A percentile compares a stretch with the other conserved stretches of the same genome.
Conservation (phyloP, 2,797 vertebrate species). For the Sardinella longiceps region DNA sequence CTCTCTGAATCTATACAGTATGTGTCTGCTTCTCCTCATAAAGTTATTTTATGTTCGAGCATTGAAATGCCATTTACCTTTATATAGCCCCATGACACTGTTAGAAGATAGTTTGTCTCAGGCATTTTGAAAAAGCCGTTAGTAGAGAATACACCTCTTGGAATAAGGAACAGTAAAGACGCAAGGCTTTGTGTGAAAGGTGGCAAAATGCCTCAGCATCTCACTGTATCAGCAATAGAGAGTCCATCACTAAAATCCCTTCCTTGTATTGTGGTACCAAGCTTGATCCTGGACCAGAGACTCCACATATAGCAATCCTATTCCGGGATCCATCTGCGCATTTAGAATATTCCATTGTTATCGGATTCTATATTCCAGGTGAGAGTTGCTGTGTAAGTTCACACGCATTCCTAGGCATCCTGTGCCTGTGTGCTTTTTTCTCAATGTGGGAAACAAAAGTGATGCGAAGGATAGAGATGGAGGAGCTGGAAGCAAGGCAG, state of each 20-base stretch:
- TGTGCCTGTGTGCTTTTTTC: not conserved
- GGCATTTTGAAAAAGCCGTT: conserved; percentile 87
- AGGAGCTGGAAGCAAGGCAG: conserved; percentile 37
- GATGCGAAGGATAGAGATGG: not conserved
- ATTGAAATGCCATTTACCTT: conserved; percentile 81
- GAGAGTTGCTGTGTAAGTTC: not conserved
- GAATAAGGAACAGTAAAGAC: not conserved
- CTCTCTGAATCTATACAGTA: not conserved
- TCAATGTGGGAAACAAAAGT: not conserved
- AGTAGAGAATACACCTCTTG: conserved; percentile 16
- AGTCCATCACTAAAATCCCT: conserved; percentile 16
- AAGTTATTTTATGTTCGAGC: not conserved
- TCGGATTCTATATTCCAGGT: not conserved
- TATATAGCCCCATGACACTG: conserved; percentile 99
- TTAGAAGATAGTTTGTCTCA: conserved; percentile 95
- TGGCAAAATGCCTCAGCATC: not conserved
- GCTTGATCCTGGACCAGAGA: not conserved
- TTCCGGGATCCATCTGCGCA: not conserved
- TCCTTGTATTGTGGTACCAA: not conserved
- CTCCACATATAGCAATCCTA: conserved; percentile 37
- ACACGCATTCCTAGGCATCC: not conserved
- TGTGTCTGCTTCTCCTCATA: not conserved
- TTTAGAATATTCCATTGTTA: not conserved
- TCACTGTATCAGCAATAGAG: not conserved
- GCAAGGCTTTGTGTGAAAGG: not conserved